Conservation (phyloP, 53 echinoderm and acorn worm species). For the Glandiceps talaboti region DNA sequence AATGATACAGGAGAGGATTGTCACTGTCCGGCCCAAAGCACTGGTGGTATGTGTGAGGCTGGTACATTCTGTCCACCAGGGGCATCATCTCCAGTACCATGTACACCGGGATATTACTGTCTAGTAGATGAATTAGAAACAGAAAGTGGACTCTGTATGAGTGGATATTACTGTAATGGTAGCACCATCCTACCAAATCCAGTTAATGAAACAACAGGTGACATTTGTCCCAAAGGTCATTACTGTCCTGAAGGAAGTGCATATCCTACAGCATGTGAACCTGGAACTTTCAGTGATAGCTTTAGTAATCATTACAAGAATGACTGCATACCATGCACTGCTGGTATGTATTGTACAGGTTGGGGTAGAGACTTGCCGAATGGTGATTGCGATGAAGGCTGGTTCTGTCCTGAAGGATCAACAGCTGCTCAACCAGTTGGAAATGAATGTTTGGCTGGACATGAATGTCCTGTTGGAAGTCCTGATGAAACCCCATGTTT, state of each 20-base stretch:
- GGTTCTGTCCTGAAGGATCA: slow-evolving; percentile 84
- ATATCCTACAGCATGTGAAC: slow-evolving; percentile 52
- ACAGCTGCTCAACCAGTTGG: slow-evolving; percentile 81
- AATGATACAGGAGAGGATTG: slow-evolving; percentile 93
- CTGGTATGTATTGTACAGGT: slow-evolving; percentile 82
- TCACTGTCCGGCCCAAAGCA: slow-evolving; percentile 83
- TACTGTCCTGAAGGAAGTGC: slow-evolving; percentile 77
- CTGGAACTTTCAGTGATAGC: slow-evolving; percentile 66
- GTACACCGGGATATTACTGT: slow-evolving; percentile 81
- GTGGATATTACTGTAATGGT: slow-evolving; percentile 90
- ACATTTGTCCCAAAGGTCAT: slow-evolving; percentile 84
- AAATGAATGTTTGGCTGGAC: slow-evolving; percentile 71
- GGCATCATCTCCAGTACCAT: slow-evolving; percentile 47
- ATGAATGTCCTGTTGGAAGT: slow-evolving; percentile 70
- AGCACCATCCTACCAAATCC: slow-evolving; percentile 85
- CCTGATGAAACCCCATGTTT: slow-evolving; percentile 69
- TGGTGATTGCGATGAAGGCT: slow-evolving; percentile 82
- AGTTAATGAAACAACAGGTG: slow-evolving; percentile 69
- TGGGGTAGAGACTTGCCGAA: slow-evolving; percentile 79
- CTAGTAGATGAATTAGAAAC: slow-evolving; percentile 73
- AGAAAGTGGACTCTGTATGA: slow-evolving; percentile 61
- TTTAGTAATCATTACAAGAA: slow-evolving; percentile 55
- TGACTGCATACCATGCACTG: slow-evolving; percentile 88
- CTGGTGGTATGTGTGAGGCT: slow-evolving; percentile 83
- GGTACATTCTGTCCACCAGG: slow-evolving; percentile 90